Base-by-base conservation (phyloP, 1,140 invertebrate species). In the Drosophila melanica region DNA sequence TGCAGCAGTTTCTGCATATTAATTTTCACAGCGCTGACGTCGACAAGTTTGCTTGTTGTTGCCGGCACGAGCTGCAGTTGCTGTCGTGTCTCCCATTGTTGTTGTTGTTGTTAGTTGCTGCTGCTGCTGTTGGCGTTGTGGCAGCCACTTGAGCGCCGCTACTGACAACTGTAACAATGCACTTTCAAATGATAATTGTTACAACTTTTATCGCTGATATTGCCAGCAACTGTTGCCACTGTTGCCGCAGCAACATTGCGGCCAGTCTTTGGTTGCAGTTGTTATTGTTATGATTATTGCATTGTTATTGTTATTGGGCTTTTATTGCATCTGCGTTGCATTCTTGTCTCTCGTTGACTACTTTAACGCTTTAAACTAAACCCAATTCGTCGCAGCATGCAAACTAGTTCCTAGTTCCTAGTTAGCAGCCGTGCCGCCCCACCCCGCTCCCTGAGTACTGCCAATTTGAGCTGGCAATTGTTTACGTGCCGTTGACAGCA, bases 181-280 rank as follows among this genome's bases (percentile, higher is more conserved):
- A 87, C 79, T 87, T 87, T 87, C 79, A 87, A 87, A 87, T 89
- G 82, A 87, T 87, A 87, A 87, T 87, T 87, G 82, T 82, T 87
- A 87, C 79, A 87, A 89, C 84, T 87, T 87, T 87, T 87, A 89
- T 89, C 81, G 82, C 72, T 87, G 82, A 87, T 87, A 89, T 75
- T 74, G 76, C 75, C 14, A 30, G 65, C 81, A 85, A 81, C 78
- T 75, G 82, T 86, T 79, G 82, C 77, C 74, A 20, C 50, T 64
- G 59, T 72, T 75, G 77, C 60, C 10, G 68, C 64, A 42, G 78
- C 77, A 77, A 76, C 80, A 75, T 69, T 73, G 81, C 65, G 65
- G 75, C 54, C 70, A 77, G 79, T 37, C 53, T 59, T 73, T 77
- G 77, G 74, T 77, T 86, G 81, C 78, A 62, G 67, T 86, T 76